Percentiles rank a stretch among this genome's conserved stretches.
These are phyloP conservation scores for Zaprionus nigranus DNA, from an alignment of 1,140 invertebrate genomes.

Conservation along the genomic window DNA sequence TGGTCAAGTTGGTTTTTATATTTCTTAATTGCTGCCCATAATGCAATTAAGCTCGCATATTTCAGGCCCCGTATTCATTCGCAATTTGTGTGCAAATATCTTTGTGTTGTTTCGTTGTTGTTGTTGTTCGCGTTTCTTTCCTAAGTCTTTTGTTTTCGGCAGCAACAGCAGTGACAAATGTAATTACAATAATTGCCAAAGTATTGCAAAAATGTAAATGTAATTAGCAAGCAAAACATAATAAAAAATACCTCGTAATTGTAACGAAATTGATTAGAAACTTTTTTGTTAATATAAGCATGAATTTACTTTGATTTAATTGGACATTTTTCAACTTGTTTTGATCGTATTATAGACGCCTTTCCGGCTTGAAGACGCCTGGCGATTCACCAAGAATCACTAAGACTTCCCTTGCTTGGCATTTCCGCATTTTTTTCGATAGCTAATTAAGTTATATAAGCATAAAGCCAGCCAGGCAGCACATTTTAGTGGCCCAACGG, in stretches of 20 bases:
- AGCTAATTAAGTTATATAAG: slow-evolving; percentile 53
- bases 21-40: slow-evolving; percentile 62
- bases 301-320: slow-evolving; percentile 2
- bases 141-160: slow-evolving; percentile 59
- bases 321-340: background rate
- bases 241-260: slow-evolving; percentile 11
- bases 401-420: slow-evolving; percentile 28
- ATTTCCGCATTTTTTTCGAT: slow-evolving; percentile 47
- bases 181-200: slow-evolving; percentile 40
- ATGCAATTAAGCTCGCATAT: slow-evolving; percentile 76
- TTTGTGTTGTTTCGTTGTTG: slow-evolving; percentile 39
- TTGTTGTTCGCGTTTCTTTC: slow-evolving; percentile 52
- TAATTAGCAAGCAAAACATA: slow-evolving; percentile 22
- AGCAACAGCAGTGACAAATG: slow-evolving; percentile 23
- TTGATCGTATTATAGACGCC: background rate
- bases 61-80: slow-evolving; percentile 52
- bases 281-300: background rate
- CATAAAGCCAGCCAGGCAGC: slow-evolving; percentile 43
- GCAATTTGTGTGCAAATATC: slow-evolving; percentile 56
- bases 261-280: slow-evolving; percentile 12
- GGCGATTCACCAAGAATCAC: slow-evolving; percentile 7
- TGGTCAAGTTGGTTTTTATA: slow-evolving; percentile 44
- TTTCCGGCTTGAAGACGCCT: background rate
- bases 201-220: slow-evolving; percentile 45
- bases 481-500: slow-evolving; percentile 27